Conservation (phyloP, 2,888 invertebrate species). For the Mimas tiliae region DNA sequence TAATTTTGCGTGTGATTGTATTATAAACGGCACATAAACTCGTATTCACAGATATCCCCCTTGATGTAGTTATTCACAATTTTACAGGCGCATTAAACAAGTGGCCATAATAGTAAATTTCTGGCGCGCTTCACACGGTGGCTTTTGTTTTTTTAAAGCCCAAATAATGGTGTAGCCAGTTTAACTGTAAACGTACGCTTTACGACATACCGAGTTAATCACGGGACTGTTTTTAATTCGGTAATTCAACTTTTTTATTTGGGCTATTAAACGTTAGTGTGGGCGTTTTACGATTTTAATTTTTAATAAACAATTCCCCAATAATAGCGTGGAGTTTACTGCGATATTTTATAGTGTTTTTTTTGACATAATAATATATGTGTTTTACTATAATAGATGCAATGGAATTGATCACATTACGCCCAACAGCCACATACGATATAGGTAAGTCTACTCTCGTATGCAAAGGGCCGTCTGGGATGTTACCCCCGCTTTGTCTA, state of each 20-base stretch:
- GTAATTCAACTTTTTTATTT: constrained; percentile 38
- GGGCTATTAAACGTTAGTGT: constrained; percentile 33
- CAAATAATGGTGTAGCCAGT: constrained; percentile 36
- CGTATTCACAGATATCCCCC: constrained; percentile 29
- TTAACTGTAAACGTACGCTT: constrained; percentile 31
- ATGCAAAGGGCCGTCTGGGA: too few relatives aligned
- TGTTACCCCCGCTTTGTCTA: too few relatives aligned
- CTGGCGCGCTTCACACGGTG: constrained; percentile 27
- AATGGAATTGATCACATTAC: background rate
- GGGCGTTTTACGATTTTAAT: constrained; percentile 34
- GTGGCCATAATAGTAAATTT: constrained; percentile 49
- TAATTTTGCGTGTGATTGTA: too few relatives aligned
- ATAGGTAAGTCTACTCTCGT: too few relatives aligned
- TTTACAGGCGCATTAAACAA: constrained; percentile 45
- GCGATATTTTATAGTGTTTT: background rate
- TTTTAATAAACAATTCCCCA: constrained; percentile 33
- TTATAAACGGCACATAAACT: background rate
- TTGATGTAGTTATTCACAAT: constrained; percentile 33
- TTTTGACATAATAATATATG: background rate
- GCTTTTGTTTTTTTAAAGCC: constrained; percentile 39
- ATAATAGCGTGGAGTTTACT: background rate
- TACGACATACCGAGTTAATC: constrained; percentile 37
- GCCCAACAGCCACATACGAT: too few relatives aligned
- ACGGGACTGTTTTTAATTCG: constrained; percentile 37
- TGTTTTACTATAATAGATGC: too few relatives aligned